phyloP scores from a whole-genome alignment of 2,797 vertebrate species.

The Otus scops region DNA sequence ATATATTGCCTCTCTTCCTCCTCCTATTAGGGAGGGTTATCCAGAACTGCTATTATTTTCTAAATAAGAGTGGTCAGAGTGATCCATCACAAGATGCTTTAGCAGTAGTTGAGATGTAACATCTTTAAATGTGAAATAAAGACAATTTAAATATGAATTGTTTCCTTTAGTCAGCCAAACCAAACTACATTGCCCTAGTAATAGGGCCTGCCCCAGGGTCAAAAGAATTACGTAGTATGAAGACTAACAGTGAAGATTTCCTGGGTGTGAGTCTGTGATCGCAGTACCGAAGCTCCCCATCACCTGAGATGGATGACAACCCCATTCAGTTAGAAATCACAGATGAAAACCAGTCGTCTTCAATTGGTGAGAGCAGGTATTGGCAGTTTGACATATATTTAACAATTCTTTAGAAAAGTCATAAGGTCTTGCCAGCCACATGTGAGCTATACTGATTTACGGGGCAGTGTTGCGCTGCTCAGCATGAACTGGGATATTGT shows the following conservation, averaged over 20 bases:
- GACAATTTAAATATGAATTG: background rate
- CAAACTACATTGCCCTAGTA: slow-evolving; percentile 64
- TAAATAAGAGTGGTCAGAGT: background rate
- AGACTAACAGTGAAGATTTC: slow-evolving; percentile 77
- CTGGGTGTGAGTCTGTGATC: slow-evolving; percentile 74
- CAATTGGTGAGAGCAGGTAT: slow-evolving; percentile 66
- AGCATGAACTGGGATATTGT: background rate
- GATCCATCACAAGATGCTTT: background rate
- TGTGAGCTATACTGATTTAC: background rate
- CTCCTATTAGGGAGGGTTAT: background rate
- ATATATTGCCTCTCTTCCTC: background rate
- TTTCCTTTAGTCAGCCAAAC: slow-evolving; percentile 66
- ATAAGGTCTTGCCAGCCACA: background rate
- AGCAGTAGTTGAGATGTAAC: background rate
- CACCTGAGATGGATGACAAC: slow-evolving; percentile 76
- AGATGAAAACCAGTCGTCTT: slow-evolving; percentile 58
- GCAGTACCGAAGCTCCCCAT: slow-evolving; percentile 75
- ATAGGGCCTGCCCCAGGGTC: slow-evolving; percentile 70
- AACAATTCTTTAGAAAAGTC: background rate
- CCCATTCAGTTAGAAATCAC: slow-evolving; percentile 77
- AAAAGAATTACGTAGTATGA: slow-evolving; percentile 66
- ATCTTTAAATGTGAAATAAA: background rate
- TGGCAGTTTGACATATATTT: background rate
- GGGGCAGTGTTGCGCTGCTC: rapidly evolving
- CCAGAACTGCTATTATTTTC: background rate